phyloP scores from a whole-genome alignment of 1,140 invertebrate species.

The Drosophila pallidifrons region DNA sequence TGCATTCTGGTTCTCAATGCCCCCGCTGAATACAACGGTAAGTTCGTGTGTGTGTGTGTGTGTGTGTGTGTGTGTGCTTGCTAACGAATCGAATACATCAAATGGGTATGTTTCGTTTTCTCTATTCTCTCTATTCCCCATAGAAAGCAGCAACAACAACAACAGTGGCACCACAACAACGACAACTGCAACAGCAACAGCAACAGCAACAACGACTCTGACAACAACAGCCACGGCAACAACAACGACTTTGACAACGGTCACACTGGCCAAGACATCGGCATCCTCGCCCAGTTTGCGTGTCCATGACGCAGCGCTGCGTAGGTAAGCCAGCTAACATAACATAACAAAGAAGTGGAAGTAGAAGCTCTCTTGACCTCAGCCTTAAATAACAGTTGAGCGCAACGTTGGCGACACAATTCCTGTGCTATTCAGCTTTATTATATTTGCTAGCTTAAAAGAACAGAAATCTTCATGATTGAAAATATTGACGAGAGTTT shows the following conservation, averaged over 20 bases:
- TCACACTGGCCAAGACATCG: conserved; percentile 58
- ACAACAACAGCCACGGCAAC: conserved; percentile 32
- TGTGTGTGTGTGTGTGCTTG: too few relatives aligned
- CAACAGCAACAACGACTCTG: conserved; percentile 47
- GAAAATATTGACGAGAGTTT: too few relatives aligned
- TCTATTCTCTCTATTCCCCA: background rate
- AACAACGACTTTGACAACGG: conserved; percentile 43
- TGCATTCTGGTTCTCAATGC: conserved; percentile 60
- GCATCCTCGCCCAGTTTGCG: conserved; percentile 71
- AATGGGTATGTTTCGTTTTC: background rate
- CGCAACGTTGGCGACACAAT: too few relatives aligned
- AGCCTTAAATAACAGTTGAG: too few relatives aligned
- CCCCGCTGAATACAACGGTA: conserved; percentile 54
- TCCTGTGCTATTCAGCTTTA: too few relatives aligned
- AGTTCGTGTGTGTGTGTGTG: conserved; percentile 4
- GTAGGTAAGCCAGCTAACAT: conserved; percentile 54
- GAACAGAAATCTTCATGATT: too few relatives aligned
- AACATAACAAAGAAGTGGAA: background rate
- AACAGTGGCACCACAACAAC: conserved; percentile 48
- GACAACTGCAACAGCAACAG: conserved; percentile 37
- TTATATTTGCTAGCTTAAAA: too few relatives aligned
- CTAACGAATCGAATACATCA: background rate
- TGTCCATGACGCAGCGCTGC: conserved; percentile 69
- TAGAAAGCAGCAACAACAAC: conserved; percentile 67
- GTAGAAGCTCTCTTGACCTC: too few relatives aligned